Base-by-base conservation (phyloP, 2,888 invertebrate genomes). In the Drosophila cognata region DNA sequence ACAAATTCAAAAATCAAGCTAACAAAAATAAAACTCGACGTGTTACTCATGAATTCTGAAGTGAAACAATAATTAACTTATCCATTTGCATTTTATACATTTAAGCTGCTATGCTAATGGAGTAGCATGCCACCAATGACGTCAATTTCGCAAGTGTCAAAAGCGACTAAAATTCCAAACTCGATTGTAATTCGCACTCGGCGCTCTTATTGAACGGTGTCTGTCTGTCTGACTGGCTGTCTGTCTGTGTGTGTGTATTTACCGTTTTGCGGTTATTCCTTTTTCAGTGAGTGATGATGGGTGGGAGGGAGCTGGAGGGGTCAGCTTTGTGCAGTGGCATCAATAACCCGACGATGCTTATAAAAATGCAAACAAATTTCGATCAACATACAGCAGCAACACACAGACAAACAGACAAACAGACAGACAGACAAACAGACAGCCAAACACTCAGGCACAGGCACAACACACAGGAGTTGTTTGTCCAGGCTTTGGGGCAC, bases 351-450 rank as follows among this genome's bases (percentile, higher is more conserved):
- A 75, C 74, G 76, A 74, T 84, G 85, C 83, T 88, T 83, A 84
- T 84, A 86, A 86, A 90, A 88, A 88, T 90, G 86, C 90, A 88
- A 88, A 85, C 88, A 88, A 88, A 85, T 79, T 81, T 85, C 60
- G 65, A 48, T 63, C 67, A 58, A 67, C 50, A 62, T 43, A 35
- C 68, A 63, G 46, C 33, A 13, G 31, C 41, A 41, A 5, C 21
- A 57, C 16, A 16, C 56, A 60, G 58, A 71, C 18, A 60, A 10
- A 50, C 7, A 50, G 36, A 25, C 41, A 68, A 25, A 33, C 18
- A 41, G 25, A 64, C 29, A 59, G 8, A 60, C 28, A 25, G 5
- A 60, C 10, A 65, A n/a, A 41, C 16, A 36, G 36, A 59, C 36
- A 36, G 36, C 16, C 36, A 46, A 16, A 46, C 46, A 46, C 46